Conservation (phyloP, 1,140 invertebrate genomes). For the Galendromus occidentalis region DNA sequence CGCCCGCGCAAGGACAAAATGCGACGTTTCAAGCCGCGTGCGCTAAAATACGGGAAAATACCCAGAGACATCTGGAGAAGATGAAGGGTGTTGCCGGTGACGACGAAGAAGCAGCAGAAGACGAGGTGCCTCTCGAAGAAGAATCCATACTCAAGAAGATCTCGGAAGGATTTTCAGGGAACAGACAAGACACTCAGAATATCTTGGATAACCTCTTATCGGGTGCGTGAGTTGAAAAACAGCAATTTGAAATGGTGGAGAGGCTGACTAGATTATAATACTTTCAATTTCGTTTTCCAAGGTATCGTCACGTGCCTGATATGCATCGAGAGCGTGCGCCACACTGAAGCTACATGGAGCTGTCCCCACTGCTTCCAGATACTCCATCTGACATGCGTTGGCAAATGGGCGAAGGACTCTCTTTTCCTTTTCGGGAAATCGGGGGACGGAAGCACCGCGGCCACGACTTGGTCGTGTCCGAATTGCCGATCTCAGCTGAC, state of each 20-base stretch:
- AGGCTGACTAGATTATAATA: neutral
- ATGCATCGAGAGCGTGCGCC: constrained; percentile 3
- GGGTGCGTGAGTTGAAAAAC: too few relatives aligned
- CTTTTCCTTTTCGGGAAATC: constrained; percentile 44
- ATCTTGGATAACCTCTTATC: neutral
- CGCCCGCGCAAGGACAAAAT: neutral
- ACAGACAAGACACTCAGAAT: neutral
- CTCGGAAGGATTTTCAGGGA: neutral
- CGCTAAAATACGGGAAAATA: neutral
- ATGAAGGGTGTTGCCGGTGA: neutral
- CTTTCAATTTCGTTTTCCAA: neutral
- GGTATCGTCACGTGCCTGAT: neutral
- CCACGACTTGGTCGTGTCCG: constrained; percentile 28
- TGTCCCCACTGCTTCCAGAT: constrained; percentile 55
- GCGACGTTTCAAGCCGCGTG: neutral
- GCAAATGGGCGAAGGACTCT: constrained; percentile 77
- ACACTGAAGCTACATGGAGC: constrained; percentile 45
- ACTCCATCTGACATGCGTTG: constrained; percentile 70
- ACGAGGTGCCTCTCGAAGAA: neutral
- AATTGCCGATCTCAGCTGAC: neutral
- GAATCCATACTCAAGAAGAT: neutral
- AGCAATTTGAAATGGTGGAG: too few relatives aligned
- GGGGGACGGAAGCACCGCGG: constrained; percentile 27
- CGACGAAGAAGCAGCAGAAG: neutral
- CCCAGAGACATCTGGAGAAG: neutral